These are phyloP conservation scores for Crocidura indochinensis DNA, from an alignment of 2,797 vertebrate species.

Conservation along the genomic window DNA sequence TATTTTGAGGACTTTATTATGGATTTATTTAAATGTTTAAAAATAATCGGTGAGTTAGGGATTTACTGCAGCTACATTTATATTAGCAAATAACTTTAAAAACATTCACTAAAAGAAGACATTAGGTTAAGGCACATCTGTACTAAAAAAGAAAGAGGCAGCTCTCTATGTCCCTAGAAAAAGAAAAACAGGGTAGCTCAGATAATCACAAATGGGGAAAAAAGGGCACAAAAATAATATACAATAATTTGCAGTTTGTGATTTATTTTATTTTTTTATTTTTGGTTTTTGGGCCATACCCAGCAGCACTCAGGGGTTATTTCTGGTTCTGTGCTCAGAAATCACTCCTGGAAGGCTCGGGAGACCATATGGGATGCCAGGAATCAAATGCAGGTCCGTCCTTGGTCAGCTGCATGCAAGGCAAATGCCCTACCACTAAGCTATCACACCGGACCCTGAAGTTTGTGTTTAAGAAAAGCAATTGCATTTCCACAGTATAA, in stretches of 20 bases:
- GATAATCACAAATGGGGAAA: not conserved
- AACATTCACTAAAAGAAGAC: conserved; percentile 27
- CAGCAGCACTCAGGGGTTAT: no score
- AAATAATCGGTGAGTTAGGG: conserved; percentile 15
- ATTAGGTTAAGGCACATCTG: conserved; percentile 40
- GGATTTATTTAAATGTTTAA: conserved; percentile 40
- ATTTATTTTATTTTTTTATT: no score
- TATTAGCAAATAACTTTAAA: conserved; percentile 57
- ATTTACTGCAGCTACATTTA: not conserved
- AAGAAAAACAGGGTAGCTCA: conserved; percentile 42
- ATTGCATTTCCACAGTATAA: conserved; percentile 45
- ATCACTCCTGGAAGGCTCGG: no score
- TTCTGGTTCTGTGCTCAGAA: no score
- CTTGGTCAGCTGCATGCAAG: no score
- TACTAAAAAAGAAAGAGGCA: conserved; percentile 51
- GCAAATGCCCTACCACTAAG: no score
- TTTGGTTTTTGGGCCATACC: no score
- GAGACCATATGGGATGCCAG: no score
- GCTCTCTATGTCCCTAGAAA: not conserved
- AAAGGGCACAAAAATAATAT: not conserved
- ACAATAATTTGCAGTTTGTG: not conserved
- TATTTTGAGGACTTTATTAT: conserved; percentile 35
- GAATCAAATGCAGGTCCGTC: no score
- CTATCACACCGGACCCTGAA: no score
- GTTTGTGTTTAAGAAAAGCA: conserved; percentile 17